Base-by-base conservation (phyloP, 2,113 vertebrate genomes). In the Bostrychus sinensis region DNA sequence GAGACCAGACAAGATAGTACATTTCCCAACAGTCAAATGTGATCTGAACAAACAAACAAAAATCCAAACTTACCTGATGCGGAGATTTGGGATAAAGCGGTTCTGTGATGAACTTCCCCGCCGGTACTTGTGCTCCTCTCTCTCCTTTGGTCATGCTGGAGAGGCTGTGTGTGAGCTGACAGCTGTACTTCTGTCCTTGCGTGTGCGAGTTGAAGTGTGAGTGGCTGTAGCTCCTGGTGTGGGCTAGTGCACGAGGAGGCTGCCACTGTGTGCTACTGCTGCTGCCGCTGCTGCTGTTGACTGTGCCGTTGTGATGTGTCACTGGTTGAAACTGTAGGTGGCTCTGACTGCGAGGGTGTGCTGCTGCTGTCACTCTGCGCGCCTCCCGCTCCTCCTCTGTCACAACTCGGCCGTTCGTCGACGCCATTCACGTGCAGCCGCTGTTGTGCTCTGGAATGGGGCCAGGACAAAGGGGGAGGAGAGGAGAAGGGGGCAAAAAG, bases 101-200 rank as follows among this genome's bases (percentile, higher is more conserved):
- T 12, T 92, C 88, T 1, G 63, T 61, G 58, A 78, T 66, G 56
- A 88, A 64, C 72, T 81, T 91, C 16, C 81, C 88, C 4, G 72
- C 73, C 19, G 89, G 51, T 54, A 75, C 66, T 53, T 80, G 81
- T 1, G 41, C 66, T 12, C 79, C 79, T 75, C 59, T 90, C 62
- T 91, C 89, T 9, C 86, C 89, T 37, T 81, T 90, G 66, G 84
- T 72, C 92, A 93, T 93, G 86, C 82, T 83, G 66, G 80, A 90
- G 28, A 87, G 78, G 36, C 79, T 84, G 87, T 84, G 84, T 7
- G 89, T 81, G 86, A 88, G 78, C n/a, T 80, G 84, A 8, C 75
- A 85, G 79, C 79, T 64, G 80, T 72, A 72, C 68, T 32, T 81
- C 59, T 83, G 78, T 8, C 65, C 28, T 59, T 62, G 78, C 1